Base-by-base conservation (phyloP, 2,113 vertebrate species). In the Pluvianellus socialis region DNA sequence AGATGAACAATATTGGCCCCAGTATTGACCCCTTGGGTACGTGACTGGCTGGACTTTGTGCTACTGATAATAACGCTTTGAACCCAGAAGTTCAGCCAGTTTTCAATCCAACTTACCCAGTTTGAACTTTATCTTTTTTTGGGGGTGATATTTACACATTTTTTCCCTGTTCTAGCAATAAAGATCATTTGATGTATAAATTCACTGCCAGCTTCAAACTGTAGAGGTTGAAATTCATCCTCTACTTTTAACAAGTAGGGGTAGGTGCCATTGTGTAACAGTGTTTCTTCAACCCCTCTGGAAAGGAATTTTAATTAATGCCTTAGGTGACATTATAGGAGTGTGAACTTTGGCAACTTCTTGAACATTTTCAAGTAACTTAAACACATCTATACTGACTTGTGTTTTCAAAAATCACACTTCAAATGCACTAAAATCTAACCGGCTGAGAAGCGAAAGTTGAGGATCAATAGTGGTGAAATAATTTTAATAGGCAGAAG, bases 281-380 rank as follows among this genome's bases (percentile, higher is more conserved):
- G 49, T 30, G 26, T 81, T 88, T 91, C 56, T 79, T 77, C 88
- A 89, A 3, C 30, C 62, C 87, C 40, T 85, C 84, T 68, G 74
- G 84, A 83, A 88, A 82, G 22, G 33, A 73, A 82, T 75, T 82
- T 82, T 90, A 97, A 93, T 96, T 95, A 86, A 63, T 79, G 70
- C 68, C 92, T 44, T 81, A 81, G 58, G 68, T 95, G 88, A 49
- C 50, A 72, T 90, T 88, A 89, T 58, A 66, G 13, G 44, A 82
- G 92, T 94, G 94, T 95, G 83, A 97, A 92, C 44, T 95, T 80
- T 91, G 80, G 44, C 88, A 72, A 75, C 56, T 84, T 95, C 45
- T 67, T 74, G 24, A 91, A 68, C 2, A 0, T 75, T 79, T 90
- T 91, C 40, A 65, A 79, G 79, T 75, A 45, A 13, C 62, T 95